Evolutionary conservation across 2,888 invertebrate species (phyloP), one percentile per base, ranked within the genome.

Genomic region (Ganaspis brasiliensis): DNA sequence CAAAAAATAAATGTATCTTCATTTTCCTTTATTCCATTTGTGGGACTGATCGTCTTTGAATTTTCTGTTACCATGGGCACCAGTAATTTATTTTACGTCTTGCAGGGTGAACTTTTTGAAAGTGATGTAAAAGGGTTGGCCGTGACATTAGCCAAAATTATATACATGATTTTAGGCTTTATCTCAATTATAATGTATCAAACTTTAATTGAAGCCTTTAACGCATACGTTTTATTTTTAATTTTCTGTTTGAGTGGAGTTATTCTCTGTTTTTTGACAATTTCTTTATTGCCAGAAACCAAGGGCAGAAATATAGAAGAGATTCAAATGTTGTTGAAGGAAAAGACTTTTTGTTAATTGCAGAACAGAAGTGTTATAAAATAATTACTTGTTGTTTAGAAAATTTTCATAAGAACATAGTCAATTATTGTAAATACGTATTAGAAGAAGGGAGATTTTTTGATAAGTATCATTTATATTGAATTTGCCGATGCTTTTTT

Each of bases 41-140:
- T 92, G 81, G 93, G 94, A 84, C 92, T 94, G 86, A 93, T 94
- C 37, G 91, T 93, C 80, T 94, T 94, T 91, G 94, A 94, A 91
- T 93, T 94, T 83, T 93, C 93, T 45, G 94, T 94, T 76, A 93
- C 94, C 2, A 92, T 94, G 86, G 94, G 94, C 16, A 92, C 94
- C 87, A 94, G 94, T 0, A 94, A 94, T 3, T 92, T 94, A 82
- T 94, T 94, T 31, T 94, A 94, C 86, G 93, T 94, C 55, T 93
- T 94, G 70, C 93, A 94, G 57, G 94, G 94, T 3, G 95, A 95
- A 90, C 92, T 95, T 86, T 94, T 95, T 87, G 93, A 95, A 55
- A 92, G 93, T 2, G 92, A 94, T 83, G 94, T 94, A 24, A 93
- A 95, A 85, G 94, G 95, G 0, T 92, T 94, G 78, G 95, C 95